These are phyloP conservation scores for Stichopus chloronotus DNA, from an alignment of 35 echinoderm and acorn worm species.

Conservation along the genomic window DNA sequence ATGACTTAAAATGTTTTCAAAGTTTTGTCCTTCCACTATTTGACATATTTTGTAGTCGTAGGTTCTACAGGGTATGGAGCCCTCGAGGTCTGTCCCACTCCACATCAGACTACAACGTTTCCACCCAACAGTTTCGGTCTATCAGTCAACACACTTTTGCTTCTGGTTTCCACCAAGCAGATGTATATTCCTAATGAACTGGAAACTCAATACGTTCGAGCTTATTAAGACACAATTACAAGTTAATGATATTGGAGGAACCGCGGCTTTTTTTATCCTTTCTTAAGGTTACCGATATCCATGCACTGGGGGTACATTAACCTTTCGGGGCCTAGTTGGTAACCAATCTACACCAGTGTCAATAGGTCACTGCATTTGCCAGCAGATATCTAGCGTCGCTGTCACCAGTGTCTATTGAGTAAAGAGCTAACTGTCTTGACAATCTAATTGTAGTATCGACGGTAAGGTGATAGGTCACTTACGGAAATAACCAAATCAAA, in stretches of 20 bases:
- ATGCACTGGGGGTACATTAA: constrained; percentile 20
- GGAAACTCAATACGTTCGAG: constrained; percentile 29
- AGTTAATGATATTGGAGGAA: background rate
- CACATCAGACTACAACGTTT: background rate
- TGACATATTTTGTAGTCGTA: background rate
- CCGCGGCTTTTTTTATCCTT: too few species aligned
- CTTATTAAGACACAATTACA: constrained; percentile 54
- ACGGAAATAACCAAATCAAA: constrained; percentile 15
- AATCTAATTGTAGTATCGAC: constrained; percentile 46
- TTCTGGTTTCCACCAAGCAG: constrained; percentile 4
- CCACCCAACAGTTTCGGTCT: background rate
- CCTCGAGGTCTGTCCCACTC: background rate
- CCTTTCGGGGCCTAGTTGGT: background rate
- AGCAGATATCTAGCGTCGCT: constrained; percentile 46
- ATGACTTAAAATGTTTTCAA: background rate
- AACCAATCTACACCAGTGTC: constrained; percentile 14
- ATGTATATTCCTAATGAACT: constrained; percentile 32
- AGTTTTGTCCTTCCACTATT: background rate
- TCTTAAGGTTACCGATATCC: background rate
- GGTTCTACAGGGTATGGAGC: background rate
- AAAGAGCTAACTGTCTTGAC: constrained; percentile 8
- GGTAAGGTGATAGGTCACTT: constrained; percentile 37
- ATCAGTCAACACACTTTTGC: constrained; percentile 16
- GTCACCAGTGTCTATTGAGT: background rate
- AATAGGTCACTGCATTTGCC: constrained; percentile 30